Conservation (phyloP, 1,140 invertebrate genomes). For the Brachionus manjavacas region DNA sequence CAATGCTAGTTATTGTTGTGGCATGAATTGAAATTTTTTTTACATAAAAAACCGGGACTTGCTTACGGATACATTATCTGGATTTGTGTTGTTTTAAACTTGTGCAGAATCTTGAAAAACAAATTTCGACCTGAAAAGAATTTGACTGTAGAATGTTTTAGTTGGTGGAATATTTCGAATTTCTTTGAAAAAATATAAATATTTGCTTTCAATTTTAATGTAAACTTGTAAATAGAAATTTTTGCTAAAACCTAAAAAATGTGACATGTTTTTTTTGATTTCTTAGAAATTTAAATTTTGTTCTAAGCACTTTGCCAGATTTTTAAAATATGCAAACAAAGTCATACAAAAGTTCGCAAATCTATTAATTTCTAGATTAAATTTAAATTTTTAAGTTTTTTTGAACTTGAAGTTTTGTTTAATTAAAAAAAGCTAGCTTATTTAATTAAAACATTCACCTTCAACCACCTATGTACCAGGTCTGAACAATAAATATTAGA, state of each 20-base stretch:
- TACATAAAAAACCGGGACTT: not conserved
- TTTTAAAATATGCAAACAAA: not conserved
- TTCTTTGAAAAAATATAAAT: not conserved
- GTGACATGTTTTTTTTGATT: not conserved
- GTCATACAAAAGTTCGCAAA: not conserved
- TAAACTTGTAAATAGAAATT: not conserved
- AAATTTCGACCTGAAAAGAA: not conserved
- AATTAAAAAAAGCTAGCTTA: not conserved
- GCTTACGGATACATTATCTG: not conserved
- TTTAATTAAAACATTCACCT: not conserved
- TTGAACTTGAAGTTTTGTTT: not conserved
- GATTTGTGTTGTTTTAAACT: not conserved
- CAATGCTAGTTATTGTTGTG: not conserved
- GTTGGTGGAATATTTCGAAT: not conserved
- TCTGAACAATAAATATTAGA: too few species aligned
- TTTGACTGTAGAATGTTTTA: not conserved
- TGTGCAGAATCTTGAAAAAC: not conserved
- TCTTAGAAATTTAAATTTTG: not conserved
- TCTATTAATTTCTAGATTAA: not conserved
- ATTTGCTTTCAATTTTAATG: constrained; percentile 27
- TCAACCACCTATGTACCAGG: not conserved
- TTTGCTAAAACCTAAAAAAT: constrained; percentile 6
- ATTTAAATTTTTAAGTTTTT: not conserved
- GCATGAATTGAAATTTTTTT: not conserved
- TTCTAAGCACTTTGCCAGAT: not conserved